Conservation (phyloP, 2,797 vertebrate species). For the Argya squamiceps region DNA sequence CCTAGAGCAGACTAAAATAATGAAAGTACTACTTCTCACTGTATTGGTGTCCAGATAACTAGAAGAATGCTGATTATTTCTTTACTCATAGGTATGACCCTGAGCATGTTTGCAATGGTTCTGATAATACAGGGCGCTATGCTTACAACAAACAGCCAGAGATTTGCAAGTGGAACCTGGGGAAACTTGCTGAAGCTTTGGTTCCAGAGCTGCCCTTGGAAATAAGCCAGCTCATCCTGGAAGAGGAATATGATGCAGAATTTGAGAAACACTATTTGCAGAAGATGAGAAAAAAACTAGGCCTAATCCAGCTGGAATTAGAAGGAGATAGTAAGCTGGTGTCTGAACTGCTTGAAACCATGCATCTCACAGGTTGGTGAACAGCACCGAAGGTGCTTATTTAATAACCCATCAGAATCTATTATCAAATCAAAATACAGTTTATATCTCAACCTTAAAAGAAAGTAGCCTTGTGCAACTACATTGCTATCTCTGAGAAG, state of each 20-base stretch:
- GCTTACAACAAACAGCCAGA: constrained; percentile 91
- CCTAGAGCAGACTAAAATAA: background rate
- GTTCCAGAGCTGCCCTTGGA: constrained; percentile 87
- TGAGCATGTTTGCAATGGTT: constrained; percentile 92
- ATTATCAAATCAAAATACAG: background rate
- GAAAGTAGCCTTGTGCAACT: background rate
- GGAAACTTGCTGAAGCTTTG: constrained; percentile 90
- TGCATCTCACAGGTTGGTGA: constrained; percentile 89
- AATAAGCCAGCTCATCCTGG: constrained; percentile 80
- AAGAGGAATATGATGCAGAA: constrained; percentile 84
- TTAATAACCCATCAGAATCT: background rate
- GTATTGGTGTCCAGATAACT: background rate
- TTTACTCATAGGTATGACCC: constrained; percentile 88
- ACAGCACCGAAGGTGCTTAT: background rate
- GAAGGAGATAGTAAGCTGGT: constrained; percentile 87
- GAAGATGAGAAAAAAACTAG: constrained; percentile 94
- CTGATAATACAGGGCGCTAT: constrained; percentile 90
- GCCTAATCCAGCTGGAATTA: constrained; percentile 82
- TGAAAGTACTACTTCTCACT: background rate
- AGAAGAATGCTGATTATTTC: background rate
- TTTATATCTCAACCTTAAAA: background rate
- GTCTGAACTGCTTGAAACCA: constrained; percentile 87
- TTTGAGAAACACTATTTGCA: constrained; percentile 87
- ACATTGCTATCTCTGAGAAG: background rate
- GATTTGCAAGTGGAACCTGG: constrained; percentile 94